phyloP scores from a whole-genome alignment of 2,797 vertebrate species.

The Microhierax caerulescens region DNA sequence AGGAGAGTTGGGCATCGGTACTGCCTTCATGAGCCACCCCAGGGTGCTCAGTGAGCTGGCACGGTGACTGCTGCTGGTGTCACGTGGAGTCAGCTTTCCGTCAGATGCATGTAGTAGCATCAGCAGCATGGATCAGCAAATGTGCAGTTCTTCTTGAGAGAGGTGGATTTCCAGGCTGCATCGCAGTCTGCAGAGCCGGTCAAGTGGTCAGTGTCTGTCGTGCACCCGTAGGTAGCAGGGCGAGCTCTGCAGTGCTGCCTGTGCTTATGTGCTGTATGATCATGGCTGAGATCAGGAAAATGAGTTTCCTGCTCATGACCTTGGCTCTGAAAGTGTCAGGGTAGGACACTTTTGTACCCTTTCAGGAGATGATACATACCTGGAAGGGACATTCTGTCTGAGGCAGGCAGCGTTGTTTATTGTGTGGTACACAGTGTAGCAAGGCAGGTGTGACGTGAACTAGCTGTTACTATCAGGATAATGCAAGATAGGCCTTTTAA shows the following conservation, averaged over 20 bases:
- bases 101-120: fast-evolving
- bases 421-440: not conserved
- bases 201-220: not conserved
- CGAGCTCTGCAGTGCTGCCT: not conserved
- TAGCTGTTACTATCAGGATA: not conserved
- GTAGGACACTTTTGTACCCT: not conserved
- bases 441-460: not conserved
- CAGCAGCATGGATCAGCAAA: not conserved
- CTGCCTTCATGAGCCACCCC: fast-evolving
- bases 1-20: fast-evolving
- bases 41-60: fast-evolving
- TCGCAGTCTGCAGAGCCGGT: not conserved
- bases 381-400: not conserved
- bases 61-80: fast-evolving
- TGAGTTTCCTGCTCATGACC: not conserved
- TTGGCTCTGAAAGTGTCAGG: fast-evolving
- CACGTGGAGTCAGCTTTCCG: fast-evolving
- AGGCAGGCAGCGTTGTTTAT: not conserved
- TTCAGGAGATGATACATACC: not conserved
- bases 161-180: not conserved
- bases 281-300: fast-evolving
- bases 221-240: fast-evolving
- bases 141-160: not conserved
- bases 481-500: not conserved
- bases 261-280: not conserved